These are phyloP conservation scores for Brachypalpus laphriformis DNA, from an alignment of 2,888 invertebrate species.

Conservation along the genomic window DNA sequence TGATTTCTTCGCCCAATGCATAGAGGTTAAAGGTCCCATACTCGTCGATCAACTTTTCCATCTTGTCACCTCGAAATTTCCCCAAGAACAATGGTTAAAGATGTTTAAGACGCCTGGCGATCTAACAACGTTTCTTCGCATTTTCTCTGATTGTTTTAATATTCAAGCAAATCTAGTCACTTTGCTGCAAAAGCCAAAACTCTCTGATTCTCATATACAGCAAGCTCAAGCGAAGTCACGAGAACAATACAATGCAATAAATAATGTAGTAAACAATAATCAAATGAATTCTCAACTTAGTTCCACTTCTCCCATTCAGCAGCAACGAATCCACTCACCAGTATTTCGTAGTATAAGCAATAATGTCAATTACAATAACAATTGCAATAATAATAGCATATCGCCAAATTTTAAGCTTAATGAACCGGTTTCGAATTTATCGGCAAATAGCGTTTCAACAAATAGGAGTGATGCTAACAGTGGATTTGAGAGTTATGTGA, in stretches of 20 bases:
- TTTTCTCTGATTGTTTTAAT: conserved; percentile 97
- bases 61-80: conserved; percentile 89
- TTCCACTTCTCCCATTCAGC: conserved; percentile 67
- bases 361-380: conserved; percentile 72
- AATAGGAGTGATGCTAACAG: conserved; percentile 81
- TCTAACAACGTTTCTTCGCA: conserved; percentile 93
- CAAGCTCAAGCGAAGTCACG: conserved; percentile 82
- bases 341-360: conserved; percentile 77
- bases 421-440: conserved; percentile 81
- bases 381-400: conserved; percentile 75
- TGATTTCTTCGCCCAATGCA: conserved; percentile 92
- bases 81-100: conserved; percentile 91
- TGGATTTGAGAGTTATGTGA: conserved; percentile 82
- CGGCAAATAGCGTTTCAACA: conserved; percentile 68
- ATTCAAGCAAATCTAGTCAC: conserved; percentile 96
- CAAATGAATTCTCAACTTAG: conserved; percentile 62
- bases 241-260: conserved; percentile 81
- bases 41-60: conserved; percentile 94
- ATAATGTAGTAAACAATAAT: conserved; percentile 77
- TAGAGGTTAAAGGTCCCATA: conserved; percentile 91
- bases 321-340: conserved; percentile 80
- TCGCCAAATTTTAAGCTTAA: conserved; percentile 82
- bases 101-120: conserved; percentile 96
- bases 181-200: conserved; percentile 90
- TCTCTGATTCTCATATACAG: conserved; percentile 84